These are phyloP conservation scores for Nymphalis urticae DNA, from an alignment of 2,888 invertebrate genomes.

Conservation along the genomic window DNA sequence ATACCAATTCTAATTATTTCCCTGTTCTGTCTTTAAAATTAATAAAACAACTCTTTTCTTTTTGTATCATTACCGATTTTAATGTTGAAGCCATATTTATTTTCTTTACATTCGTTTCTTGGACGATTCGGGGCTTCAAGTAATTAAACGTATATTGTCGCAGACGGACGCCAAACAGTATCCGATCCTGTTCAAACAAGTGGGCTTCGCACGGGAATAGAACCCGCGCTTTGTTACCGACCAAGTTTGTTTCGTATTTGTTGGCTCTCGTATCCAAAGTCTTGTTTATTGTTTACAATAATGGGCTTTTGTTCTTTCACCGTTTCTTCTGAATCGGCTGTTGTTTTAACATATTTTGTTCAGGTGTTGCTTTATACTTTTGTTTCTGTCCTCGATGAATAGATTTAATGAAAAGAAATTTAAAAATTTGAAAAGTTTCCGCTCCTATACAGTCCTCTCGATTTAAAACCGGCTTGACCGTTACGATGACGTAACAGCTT, in stretches of 20 bases:
- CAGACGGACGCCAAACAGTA: constrained; percentile 70
- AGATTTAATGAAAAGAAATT: constrained; percentile 9
- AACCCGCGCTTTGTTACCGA: constrained; percentile 40
- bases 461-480: not conserved
- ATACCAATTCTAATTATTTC: too few relatives aligned
- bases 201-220: constrained; percentile 53
- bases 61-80: not conserved
- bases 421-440: constrained; percentile 3
- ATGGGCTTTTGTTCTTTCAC: constrained; percentile 24
- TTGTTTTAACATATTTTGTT: constrained; percentile 18
- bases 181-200: constrained; percentile 60
- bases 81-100: not conserved
- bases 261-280: constrained; percentile 32
- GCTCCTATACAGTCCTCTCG: not conserved
- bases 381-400: constrained; percentile 5
- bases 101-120: not conserved
- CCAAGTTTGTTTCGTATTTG: constrained; percentile 42
- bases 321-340: constrained; percentile 7
- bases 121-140: constrained; percentile 17
- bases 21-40: not conserved
- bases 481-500: not conserved
- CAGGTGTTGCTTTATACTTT: constrained; percentile 3
- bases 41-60: not conserved
- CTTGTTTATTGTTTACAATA: constrained; percentile 30
- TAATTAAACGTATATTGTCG: constrained; percentile 53